These are phyloP conservation scores for Sycobia sp. DNA, from an alignment of 1,140 invertebrate genomes.

Conservation along the genomic window DNA sequence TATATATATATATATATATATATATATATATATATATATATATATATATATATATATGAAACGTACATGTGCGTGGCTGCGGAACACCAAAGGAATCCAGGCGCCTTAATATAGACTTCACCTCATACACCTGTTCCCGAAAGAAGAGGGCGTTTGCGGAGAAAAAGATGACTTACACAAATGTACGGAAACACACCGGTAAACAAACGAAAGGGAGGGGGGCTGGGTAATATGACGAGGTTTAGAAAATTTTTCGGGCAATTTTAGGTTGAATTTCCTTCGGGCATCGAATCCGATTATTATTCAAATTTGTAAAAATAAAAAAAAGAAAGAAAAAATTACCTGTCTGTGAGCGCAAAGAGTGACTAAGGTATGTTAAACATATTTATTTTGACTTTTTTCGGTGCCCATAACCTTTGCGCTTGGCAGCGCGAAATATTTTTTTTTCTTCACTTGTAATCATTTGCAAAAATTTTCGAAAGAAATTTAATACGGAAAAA, in stretches of 20 bases:
- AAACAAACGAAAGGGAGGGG: conserved; percentile 8
- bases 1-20: not conserved
- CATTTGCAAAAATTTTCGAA: no score
- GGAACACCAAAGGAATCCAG: not conserved
- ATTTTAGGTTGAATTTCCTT: no score
- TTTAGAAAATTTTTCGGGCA: not conserved
- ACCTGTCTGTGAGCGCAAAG: no score
- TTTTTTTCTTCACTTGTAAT: no score
- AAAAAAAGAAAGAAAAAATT: not conserved
- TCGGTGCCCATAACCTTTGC: no score
- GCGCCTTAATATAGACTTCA: not conserved
- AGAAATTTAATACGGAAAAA: no score
- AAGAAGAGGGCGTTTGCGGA: not conserved
- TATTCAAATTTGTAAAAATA: not conserved
- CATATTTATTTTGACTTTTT: no score
- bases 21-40: no score
- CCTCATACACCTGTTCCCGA: no score
- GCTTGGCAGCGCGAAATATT: no score
- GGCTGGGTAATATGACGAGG: not conserved
- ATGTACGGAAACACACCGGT: conserved; percentile 14
- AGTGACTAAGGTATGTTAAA: no score
- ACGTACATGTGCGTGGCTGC: not conserved
- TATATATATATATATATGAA: not conserved
- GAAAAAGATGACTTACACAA: conserved; percentile 5
- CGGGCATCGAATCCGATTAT: no score